These are phyloP conservation scores for Microdon myrmicae DNA, from an alignment of 2,888 invertebrate genomes.

Conservation along the genomic window DNA sequence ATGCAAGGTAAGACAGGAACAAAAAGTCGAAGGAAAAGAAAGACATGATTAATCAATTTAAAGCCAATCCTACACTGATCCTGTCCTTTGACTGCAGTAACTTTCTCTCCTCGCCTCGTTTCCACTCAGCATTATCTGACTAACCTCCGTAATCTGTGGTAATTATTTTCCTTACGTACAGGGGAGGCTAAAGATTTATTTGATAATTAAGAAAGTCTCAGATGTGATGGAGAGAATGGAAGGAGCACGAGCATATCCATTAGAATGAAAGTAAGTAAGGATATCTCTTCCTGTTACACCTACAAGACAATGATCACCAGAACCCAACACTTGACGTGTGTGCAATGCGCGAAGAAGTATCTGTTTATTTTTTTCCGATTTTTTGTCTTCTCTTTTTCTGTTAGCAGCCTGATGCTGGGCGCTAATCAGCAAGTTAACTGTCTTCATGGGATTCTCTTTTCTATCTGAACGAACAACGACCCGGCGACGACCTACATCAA, in stretches of 20 bases:
- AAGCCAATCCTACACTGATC: conserved; percentile 48
- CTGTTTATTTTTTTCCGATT: not conserved
- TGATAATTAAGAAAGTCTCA: conserved; percentile 47
- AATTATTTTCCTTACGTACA: conserved; percentile 42
- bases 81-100: conserved; percentile 1
- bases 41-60: conserved; percentile 53
- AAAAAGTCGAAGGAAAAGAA: conserved; percentile 17
- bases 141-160: conserved; percentile 34
- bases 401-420: not conserved
- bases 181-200: conserved; percentile 37
- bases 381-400: conserved; percentile 6
- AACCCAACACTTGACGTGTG: conserved; percentile 1
- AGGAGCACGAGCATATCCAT: conserved; percentile 12
- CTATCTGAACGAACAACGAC: not conserved
- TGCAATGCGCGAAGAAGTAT: not conserved
- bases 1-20: not conserved
- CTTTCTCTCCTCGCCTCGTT: not conserved
- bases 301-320: conserved; percentile 20
- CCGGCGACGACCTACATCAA: conserved; percentile 44
- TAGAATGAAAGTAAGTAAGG: conserved; percentile 37
- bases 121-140: conserved; percentile 15
- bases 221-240: conserved; percentile 4
- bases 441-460: conserved; percentile 6
- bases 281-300: conserved; percentile 20
- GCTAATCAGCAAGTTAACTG: conserved; percentile 26